Conservation (phyloP, 2,888 invertebrate species). For the Anagyrus pseudococci region DNA sequence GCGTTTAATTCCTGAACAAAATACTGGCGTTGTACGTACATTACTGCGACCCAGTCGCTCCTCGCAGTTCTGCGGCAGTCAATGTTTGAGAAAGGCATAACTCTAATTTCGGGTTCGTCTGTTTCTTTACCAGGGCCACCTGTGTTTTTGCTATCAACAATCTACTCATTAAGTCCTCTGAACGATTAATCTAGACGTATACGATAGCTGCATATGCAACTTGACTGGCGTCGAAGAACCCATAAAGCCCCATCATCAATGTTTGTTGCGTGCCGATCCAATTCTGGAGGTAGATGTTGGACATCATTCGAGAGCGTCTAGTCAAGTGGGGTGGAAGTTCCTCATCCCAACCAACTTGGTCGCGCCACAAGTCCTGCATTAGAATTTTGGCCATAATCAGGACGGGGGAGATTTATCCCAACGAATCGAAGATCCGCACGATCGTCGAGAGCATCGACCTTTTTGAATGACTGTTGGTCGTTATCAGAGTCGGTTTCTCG, state of each 20-base stretch:
- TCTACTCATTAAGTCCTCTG: no score
- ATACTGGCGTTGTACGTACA: no score
- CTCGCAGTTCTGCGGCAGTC: no score
- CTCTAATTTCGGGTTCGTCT: background rate
- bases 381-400: background rate
- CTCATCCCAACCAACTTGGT: background rate
- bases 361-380: slow-evolving; percentile 1
- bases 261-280: background rate
- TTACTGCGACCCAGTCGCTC: no score
- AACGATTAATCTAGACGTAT: no score
- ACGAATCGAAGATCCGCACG: background rate
- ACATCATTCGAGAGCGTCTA: background rate
- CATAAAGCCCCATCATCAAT: background rate
- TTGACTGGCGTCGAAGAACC: background rate
- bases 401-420: background rate
- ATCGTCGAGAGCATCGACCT: background rate
- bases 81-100: no score
- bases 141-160: no score
- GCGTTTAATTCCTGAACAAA: no score
- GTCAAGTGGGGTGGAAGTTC: background rate
- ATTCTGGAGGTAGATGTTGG: background rate
- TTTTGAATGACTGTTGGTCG: background rate
- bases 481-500: background rate
- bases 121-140: no score
- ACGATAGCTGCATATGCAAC: no score